phyloP scores from a whole-genome alignment of 2,113 vertebrate genomes.

The Nycticebus coucang region DNA sequence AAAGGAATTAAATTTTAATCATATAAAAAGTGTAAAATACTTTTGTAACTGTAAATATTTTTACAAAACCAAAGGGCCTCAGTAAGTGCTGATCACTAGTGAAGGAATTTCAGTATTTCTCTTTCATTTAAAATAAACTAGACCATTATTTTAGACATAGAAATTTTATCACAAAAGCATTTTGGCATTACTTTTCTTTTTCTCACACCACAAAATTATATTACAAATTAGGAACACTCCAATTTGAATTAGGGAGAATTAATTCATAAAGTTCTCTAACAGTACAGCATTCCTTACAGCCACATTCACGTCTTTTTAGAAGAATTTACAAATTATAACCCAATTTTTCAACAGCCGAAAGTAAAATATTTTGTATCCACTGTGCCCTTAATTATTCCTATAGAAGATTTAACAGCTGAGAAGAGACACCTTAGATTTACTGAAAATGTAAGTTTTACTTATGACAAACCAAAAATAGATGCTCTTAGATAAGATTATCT shows the following conservation, averaged over 20 bases:
- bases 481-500: conserved; percentile 25
- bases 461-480: conserved; percentile 43
- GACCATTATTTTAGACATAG: conserved; percentile 34
- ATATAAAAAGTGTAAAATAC: conserved; percentile 69
- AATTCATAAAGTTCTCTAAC: conserved; percentile 45
- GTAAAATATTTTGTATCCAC: conserved; percentile 42
- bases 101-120: conserved; percentile 82
- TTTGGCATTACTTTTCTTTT: background rate
- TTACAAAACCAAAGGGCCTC: conserved; percentile 68
- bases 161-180: conserved; percentile 23
- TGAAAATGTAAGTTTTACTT: conserved; percentile 45
- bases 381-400: conserved; percentile 24
- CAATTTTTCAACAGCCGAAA: conserved; percentile 55
- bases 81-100: conserved; percentile 75
- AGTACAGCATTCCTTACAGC: conserved; percentile 38
- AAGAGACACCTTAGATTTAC: background rate
- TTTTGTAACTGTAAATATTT: conserved; percentile 67
- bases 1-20: conserved; percentile 72
- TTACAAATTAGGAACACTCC: conserved; percentile 20
- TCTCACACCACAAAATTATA: background rate
- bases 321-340: conserved; percentile 46
- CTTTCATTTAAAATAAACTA: conserved; percentile 67
- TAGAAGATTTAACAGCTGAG: conserved; percentile 46
- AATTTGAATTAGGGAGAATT: conserved; percentile 63
- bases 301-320: conserved; percentile 28